phyloP scores from a whole-genome alignment of 2,888 invertebrate species.

The Tetragonula carbonaria region DNA sequence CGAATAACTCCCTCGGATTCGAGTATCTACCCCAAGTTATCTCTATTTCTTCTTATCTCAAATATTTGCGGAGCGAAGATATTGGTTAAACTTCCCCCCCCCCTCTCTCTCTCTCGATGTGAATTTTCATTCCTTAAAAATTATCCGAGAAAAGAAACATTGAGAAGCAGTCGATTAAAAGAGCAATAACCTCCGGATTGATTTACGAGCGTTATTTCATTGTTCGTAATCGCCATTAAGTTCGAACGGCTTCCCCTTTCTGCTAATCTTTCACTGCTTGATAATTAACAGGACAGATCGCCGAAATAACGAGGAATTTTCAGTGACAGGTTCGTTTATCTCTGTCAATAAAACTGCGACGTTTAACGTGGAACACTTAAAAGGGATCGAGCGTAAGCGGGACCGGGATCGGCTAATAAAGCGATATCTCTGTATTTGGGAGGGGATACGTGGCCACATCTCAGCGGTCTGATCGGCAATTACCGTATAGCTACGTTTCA shows the following conservation, averaged over 20 bases:
- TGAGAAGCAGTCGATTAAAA: conserved; percentile 26
- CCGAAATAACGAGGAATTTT: background rate
- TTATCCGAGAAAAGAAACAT: background rate
- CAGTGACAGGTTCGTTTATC: conserved; percentile 26
- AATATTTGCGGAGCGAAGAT: conserved; percentile 51
- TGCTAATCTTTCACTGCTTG: conserved; percentile 26
- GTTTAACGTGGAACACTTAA: conserved; percentile 44
- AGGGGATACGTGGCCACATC: conserved; percentile 48
- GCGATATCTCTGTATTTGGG: conserved; percentile 51
- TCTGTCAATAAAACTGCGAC: conserved; percentile 32
- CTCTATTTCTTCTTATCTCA: conserved; percentile 29
- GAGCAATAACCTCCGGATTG: background rate
- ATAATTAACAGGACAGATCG: conserved; percentile 48
- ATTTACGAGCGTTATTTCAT: conserved; percentile 19
- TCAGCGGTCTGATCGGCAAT: conserved; percentile 59
- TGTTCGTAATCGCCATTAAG: conserved; percentile 15
- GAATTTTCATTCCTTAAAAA: conserved; percentile 29
- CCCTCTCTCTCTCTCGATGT: background rate
- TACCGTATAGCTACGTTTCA: conserved; percentile 64
- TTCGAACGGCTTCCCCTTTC: background rate
- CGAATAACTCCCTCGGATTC: conserved; percentile 38
- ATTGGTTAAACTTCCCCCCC: background rate
- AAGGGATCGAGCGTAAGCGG: conserved; percentile 32
- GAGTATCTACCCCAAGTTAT: conserved; percentile 31
- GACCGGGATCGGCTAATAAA: conserved; percentile 57